These are phyloP conservation scores for Stenodema calcarata DNA, from an alignment of 2,888 invertebrate genomes.

Conservation along the genomic window DNA sequence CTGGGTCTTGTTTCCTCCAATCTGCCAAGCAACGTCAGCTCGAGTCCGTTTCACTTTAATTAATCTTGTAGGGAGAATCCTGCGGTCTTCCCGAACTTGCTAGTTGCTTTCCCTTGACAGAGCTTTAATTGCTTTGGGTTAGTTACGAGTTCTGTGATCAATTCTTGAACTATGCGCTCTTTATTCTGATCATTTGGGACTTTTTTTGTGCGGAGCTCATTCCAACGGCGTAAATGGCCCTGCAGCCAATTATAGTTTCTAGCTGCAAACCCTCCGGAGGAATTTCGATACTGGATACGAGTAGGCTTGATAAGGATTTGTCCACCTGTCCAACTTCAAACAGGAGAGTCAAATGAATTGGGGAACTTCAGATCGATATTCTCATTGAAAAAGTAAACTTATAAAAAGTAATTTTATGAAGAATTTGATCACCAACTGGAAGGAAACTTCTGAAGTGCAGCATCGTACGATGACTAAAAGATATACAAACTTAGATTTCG, in stretches of 20 bases:
- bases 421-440: too few species aligned
- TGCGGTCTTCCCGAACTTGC: constrained; percentile 16
- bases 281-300: background rate
- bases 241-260: background rate
- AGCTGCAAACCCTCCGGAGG: background rate
- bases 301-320: background rate
- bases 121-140: constrained; percentile 15
- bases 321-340: too few species aligned
- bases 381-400: too few species aligned
- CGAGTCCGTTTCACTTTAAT: constrained; percentile 24
- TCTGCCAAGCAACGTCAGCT: constrained; percentile 8
- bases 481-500: too few species aligned
- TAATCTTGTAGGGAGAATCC: constrained; percentile 11
- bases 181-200: background rate
- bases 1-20: background rate
- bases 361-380: too few species aligned
- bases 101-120: background rate
- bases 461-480: too few species aligned
- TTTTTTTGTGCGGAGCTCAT: background rate
- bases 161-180: background rate
- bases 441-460: too few species aligned
- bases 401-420: too few species aligned
- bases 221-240: background rate
- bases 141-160: constrained; percentile 1
- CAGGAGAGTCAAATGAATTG: too few species aligned